These are phyloP conservation scores for Enoplosus armatus DNA, from an alignment of 2,797 vertebrate genomes.

Conservation along the genomic window DNA sequence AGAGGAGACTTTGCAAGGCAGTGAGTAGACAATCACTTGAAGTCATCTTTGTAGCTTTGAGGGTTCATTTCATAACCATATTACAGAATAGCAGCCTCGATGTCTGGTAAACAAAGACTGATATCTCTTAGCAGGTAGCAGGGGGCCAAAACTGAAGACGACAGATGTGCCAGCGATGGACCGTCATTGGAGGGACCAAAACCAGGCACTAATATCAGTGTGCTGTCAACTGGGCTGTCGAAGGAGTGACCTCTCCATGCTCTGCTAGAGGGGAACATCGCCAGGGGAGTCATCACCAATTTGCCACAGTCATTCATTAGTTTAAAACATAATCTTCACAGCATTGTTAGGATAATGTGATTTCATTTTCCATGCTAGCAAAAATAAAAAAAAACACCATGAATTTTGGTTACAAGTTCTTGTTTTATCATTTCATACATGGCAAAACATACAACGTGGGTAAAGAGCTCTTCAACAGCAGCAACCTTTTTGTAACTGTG, in stretches of 20 bases:
- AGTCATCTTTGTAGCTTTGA: background rate
- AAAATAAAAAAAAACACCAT: slow-evolving; percentile 35
- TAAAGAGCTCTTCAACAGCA: background rate
- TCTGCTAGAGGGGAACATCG: slow-evolving; percentile 74
- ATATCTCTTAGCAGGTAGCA: slow-evolving; percentile 57
- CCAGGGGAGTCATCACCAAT: background rate
- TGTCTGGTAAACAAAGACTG: background rate
- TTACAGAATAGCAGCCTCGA: background rate
- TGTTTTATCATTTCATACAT: slow-evolving; percentile 32
- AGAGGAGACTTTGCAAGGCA: slow-evolving; percentile 39
- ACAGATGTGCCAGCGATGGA: slow-evolving; percentile 21
- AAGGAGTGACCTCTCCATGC: slow-evolving; percentile 77
- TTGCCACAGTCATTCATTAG: slow-evolving; percentile 2
- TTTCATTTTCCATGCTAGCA: slow-evolving; percentile 32
- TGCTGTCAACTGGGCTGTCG: slow-evolving; percentile 83
- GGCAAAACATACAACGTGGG: slow-evolving; percentile 2
- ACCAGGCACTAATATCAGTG: slow-evolving; percentile 60
- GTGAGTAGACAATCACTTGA: slow-evolving; percentile 65
- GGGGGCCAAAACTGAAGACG: slow-evolving; percentile 30
- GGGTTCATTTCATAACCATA: background rate
- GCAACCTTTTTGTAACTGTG: background rate
- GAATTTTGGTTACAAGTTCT: slow-evolving; percentile 17
- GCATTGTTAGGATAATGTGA: slow-evolving; percentile 1
- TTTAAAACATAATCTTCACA: slow-evolving; percentile 28
- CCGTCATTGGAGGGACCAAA: slow-evolving; percentile 66